Evolutionary conservation across 2,113 vertebrate genomes (phyloP), one percentile per base, ranked within the genome.

Genomic region (Porphyrio hochstetteri): DNA sequence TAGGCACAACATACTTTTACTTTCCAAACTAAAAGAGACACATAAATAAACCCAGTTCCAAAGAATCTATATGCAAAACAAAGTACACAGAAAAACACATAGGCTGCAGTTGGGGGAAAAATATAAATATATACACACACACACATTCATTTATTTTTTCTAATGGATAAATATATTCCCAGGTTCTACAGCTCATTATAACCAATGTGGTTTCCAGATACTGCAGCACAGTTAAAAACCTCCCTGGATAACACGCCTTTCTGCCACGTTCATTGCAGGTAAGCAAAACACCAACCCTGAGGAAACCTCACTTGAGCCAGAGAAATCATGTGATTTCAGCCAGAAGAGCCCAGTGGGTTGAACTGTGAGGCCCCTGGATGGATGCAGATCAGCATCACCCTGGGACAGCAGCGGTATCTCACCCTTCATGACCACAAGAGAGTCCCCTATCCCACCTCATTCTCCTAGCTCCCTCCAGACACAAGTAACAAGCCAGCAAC

Each of bases 71-170:
- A 77, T 29, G 21, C 87, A 81, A 87, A 81, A 11, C 16, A 50
- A 82, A 70, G 6, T 29, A 90, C 23, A 77, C 12, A 79, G 44
- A 92, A 33, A 83, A 21, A 74, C 35, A 83, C 6, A 53, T 0
- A 48, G 13, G 28, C 33, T 25, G 20, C 27, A 60, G 9, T 0
- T 55, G 16, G 16, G 5, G 0, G 3, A 7, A 7, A 11, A 19
- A 11, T 10, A 16, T 16, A 56, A 18, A 10, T 52, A 76, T 9
- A 52, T 10, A 59, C 2, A 59, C 31, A 59, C 2, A 59, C 31
- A 3, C 7, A 15, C 10, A 8, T 46, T 46, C 44, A 23, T 52
- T 80, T 46, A 2, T 38, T 3, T 55, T 88, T 40, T 57, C 27
- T 67, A 84, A 57, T 16, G 27, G 24, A 28, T 56, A 65, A 71